These are phyloP conservation scores for Ptiloglossa arizonensis DNA, from an alignment of 1,140 invertebrate species.

Conservation along the genomic window DNA sequence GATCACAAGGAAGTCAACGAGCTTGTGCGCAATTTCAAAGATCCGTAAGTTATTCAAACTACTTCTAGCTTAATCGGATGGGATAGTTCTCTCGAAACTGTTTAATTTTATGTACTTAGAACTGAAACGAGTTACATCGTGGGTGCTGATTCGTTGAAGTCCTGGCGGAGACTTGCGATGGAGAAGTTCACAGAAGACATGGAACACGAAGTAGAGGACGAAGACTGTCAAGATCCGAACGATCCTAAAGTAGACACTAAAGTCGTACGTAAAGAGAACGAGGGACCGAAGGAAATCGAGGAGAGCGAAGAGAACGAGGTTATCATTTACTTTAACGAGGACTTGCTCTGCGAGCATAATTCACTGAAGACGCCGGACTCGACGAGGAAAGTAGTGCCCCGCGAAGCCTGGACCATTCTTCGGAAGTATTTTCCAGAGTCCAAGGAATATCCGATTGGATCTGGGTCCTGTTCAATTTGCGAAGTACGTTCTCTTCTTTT, in stretches of 20 bases:
- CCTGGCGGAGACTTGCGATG: constrained; percentile 76
- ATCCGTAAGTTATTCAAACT: constrained; percentile 67
- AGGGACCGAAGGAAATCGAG: constrained; percentile 64
- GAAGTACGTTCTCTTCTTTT: constrained; percentile 68
- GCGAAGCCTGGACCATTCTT: constrained; percentile 82
- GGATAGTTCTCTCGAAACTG: not conserved
- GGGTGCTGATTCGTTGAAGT: constrained; percentile 76
- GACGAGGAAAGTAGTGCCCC: constrained; percentile 79
- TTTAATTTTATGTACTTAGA: constrained; percentile 53
- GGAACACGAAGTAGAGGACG: constrained; percentile 68
- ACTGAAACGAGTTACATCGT: constrained; percentile 73
- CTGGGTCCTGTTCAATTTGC: constrained; percentile 80
- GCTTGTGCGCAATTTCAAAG: constrained; percentile 71
- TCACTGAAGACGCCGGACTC: constrained; percentile 74
- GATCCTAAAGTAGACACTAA: constrained; percentile 27
- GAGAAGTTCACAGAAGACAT: constrained; percentile 71
- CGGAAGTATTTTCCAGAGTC: constrained; percentile 83
- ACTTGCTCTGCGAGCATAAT: constrained; percentile 83
- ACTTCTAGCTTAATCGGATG: not conserved
- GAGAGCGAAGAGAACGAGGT: constrained; percentile 74
- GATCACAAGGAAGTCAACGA: constrained; percentile 77
- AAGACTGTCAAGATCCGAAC: constrained; percentile 54
- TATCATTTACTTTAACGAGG: constrained; percentile 83
- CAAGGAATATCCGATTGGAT: constrained; percentile 76
- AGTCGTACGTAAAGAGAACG: constrained; percentile 50